Conservation (phyloP, 2,888 invertebrate species). For the Rhamphomyia laevipes region DNA sequence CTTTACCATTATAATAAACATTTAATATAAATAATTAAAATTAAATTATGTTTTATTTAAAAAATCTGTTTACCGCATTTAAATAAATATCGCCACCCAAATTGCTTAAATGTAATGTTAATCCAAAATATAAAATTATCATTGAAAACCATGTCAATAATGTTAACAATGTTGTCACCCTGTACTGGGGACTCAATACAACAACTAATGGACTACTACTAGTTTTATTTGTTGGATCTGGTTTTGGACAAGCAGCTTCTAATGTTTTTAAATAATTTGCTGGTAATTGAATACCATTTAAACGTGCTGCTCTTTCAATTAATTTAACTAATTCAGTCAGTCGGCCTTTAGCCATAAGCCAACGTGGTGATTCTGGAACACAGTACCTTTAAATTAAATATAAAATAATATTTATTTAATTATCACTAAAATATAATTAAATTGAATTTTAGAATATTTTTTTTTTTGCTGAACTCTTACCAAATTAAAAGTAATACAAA, state of each 20-base stretch:
- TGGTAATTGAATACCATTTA: constrained; percentile 51
- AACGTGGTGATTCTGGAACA: constrained; percentile 66
- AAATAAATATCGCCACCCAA: constrained; percentile 62
- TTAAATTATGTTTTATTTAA: too few relatives aligned
- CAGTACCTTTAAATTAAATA: constrained; percentile 48
- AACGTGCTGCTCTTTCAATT: constrained; percentile 50
- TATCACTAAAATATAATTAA: neutral
- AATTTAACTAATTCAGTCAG: constrained; percentile 53
- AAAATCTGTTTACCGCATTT: constrained; percentile 45
- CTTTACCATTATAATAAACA: too few relatives aligned
- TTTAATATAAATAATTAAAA: too few relatives aligned
- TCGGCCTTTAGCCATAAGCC: constrained; percentile 59
- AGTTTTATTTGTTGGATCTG: neutral
- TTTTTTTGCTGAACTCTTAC: constrained; percentile 32
- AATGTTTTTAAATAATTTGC: constrained; percentile 53
- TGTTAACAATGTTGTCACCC: constrained; percentile 54
- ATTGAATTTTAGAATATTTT: neutral
- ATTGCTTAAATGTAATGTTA: constrained; percentile 62
- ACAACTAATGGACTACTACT: constrained; percentile 45
- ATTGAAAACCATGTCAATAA: constrained; percentile 62
- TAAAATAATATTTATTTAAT: constrained; percentile 15
- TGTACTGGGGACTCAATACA: constrained; percentile 51
- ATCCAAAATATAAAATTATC: constrained; percentile 66
- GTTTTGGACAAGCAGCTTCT: constrained; percentile 26
- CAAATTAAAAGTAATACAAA: constrained; percentile 42